Evolutionary conservation across 2,113 vertebrate genomes (phyloP).

Genomic region (Nicator chloris): DNA sequence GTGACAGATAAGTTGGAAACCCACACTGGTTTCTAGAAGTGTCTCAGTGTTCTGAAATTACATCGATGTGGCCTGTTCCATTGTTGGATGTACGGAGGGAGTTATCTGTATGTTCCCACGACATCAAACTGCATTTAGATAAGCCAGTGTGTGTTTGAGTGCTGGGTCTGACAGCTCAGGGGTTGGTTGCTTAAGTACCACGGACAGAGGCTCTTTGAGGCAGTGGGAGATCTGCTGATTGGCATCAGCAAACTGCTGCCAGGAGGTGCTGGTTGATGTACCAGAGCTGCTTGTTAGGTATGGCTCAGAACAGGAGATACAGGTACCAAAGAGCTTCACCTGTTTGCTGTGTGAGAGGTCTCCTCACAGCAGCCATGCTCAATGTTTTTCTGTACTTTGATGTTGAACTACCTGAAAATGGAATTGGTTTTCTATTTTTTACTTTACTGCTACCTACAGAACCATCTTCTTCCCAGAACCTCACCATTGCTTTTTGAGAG

Average conservation of each 20-base stretch:
- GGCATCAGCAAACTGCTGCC: accelerated
- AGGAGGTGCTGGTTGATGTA: background rate
- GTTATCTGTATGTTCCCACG: accelerated
- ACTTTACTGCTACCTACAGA: background rate
- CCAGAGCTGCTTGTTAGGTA: background rate
- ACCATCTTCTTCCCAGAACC: background rate
- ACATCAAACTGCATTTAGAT: accelerated
- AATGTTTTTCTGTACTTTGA: background rate
- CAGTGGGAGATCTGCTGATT: background rate
- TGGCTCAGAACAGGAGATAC: background rate
- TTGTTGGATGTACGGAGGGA: background rate
- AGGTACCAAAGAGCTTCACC: background rate
- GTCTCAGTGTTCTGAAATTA: background rate
- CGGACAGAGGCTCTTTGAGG: slow-evolving; percentile 3
- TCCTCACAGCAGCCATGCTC: background rate
- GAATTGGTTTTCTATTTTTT: background rate
- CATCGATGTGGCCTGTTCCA: accelerated
- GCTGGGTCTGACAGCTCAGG: background rate
- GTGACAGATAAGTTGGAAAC: background rate
- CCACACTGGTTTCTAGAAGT: background rate
- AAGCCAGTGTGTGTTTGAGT: accelerated
- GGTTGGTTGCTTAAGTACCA: background rate
- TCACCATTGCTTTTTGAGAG: background rate
- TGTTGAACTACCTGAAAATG: background rate
- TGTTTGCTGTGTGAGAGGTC: background rate